These are phyloP conservation scores for Chaetodon trifasciatus DNA, from an alignment of 2,797 vertebrate genomes.

Conservation along the genomic window DNA sequence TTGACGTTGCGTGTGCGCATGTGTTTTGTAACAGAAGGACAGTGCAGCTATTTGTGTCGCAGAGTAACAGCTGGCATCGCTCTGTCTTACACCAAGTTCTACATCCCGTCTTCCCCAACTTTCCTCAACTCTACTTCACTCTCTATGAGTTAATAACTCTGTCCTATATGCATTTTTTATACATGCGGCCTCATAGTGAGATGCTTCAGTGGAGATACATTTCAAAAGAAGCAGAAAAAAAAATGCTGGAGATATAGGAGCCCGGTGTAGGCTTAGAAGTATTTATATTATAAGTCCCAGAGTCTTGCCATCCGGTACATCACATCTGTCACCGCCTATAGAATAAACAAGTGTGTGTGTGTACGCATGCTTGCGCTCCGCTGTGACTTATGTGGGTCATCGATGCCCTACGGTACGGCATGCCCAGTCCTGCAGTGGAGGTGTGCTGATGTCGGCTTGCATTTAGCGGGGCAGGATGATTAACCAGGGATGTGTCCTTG, in stretches of 20 bases:
- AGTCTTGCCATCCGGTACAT: constrained; percentile 37
- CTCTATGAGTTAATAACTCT: constrained; percentile 15
- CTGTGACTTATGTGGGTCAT: constrained; percentile 80
- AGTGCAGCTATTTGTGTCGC: constrained; percentile 67
- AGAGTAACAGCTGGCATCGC: constrained; percentile 65
- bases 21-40: constrained; percentile 53
- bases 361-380: constrained; percentile 48
- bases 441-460: constrained; percentile 76
- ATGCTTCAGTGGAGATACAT: constrained; percentile 1
- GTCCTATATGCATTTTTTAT: constrained; percentile 8
- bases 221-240: neutral
- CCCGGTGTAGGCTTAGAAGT: constrained; percentile 19
- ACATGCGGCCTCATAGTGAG: constrained; percentile 3
- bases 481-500: constrained; percentile 64
- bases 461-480: constrained; percentile 65
- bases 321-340: constrained; percentile 68
- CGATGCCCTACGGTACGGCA: constrained; percentile 70
- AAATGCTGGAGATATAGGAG: neutral
- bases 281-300: constrained; percentile 27
- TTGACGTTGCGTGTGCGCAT: constrained; percentile 23
- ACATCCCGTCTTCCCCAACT: constrained; percentile 19
- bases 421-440: constrained; percentile 72
- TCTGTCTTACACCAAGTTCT: constrained; percentile 45
- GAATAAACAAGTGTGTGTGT: constrained; percentile 43
- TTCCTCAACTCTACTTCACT: constrained; percentile 19